phyloP scores from a whole-genome alignment of 64 coral and sea anemone species.

The Catalaphyllia jardinei region DNA sequence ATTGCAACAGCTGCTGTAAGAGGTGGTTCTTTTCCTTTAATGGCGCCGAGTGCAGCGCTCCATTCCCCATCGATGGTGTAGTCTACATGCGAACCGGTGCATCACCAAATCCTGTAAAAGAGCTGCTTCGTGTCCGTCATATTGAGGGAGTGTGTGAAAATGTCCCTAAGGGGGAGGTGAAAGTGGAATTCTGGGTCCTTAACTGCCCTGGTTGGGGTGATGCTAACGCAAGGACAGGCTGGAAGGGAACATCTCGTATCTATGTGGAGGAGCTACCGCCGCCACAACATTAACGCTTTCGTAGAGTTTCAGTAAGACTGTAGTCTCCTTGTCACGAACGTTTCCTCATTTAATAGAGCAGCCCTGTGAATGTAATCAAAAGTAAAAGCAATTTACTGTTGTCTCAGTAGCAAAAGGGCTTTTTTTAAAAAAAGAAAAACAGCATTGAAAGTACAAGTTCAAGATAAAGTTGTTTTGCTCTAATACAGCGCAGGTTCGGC shows the following conservation, averaged over 20 bases:
- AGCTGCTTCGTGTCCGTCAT: not conserved
- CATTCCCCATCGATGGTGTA: too few species aligned
- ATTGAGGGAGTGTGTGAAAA: conserved; percentile 9
- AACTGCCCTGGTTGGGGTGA: not conserved
- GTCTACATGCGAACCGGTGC: not conserved
- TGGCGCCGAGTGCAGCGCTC: too few species aligned
- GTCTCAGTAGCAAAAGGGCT: too few species aligned
- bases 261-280: not conserved
- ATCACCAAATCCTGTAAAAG: not conserved
- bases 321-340: not conserved
- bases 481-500: too few species aligned
- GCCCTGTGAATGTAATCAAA: not conserved
- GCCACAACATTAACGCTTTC: not conserved
- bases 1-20: too few species aligned
- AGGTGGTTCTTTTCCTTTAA: too few species aligned
- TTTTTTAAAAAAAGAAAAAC: too few species aligned
- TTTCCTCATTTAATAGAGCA: not conserved
- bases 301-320: not conserved
- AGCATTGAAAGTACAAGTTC: too few species aligned
- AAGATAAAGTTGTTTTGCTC: too few species aligned
- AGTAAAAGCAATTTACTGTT: too few species aligned
- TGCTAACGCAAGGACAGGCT: not conserved
- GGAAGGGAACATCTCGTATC: not conserved
- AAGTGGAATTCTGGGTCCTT: not conserved
- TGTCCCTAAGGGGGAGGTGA: not conserved